Percentiles rank a stretch among this genome's conserved stretches.
Conservation (phyloP, 2,113 vertebrate genomes). For the Parus major region DNA sequence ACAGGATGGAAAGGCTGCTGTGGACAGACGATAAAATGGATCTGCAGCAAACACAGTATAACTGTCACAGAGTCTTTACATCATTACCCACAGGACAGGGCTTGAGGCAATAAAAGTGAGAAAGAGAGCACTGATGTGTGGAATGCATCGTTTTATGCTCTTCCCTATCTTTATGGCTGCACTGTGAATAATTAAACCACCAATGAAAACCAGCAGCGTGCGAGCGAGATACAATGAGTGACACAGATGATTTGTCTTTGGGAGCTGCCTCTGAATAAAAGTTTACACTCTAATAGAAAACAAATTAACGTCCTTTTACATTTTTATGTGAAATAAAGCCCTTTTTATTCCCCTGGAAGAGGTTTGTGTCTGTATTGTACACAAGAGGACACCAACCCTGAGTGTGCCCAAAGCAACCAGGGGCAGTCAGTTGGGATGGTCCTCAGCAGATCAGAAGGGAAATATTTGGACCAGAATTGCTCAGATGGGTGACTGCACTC, state of each 20-base stretch:
- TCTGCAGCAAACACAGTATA: neutral
- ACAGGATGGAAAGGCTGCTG: neutral
- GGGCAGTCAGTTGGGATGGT: neutral
- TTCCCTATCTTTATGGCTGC: conserved; percentile 23
- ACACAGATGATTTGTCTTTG: conserved; percentile 25
- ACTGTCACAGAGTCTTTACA: conserved; percentile 33
- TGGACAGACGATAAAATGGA: neutral
- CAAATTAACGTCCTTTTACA: neutral
- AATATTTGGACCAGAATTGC: neutral
- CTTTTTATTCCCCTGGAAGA: neutral
- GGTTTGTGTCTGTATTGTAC: neutral
- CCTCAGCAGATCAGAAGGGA: neutral
- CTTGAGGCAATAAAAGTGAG: conserved; percentile 9
- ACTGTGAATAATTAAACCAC: conserved; percentile 46
- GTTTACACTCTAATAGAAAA: conserved; percentile 34
- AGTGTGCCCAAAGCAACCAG: neutral
- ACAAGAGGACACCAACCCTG: conserved; percentile 39
- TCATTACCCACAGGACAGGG: conserved; percentile 22
- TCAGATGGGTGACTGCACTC: neutral
- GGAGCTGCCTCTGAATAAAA: conserved; percentile 1
- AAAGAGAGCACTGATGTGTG: neutral
- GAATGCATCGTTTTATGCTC: conserved; percentile 7
- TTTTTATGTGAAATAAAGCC: conserved; percentile 4
- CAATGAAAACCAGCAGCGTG: conserved; percentile 20
- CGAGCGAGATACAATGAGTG: neutral